Conservation (phyloP, 2,888 invertebrate species). For the Kryphioiulus occultus region DNA sequence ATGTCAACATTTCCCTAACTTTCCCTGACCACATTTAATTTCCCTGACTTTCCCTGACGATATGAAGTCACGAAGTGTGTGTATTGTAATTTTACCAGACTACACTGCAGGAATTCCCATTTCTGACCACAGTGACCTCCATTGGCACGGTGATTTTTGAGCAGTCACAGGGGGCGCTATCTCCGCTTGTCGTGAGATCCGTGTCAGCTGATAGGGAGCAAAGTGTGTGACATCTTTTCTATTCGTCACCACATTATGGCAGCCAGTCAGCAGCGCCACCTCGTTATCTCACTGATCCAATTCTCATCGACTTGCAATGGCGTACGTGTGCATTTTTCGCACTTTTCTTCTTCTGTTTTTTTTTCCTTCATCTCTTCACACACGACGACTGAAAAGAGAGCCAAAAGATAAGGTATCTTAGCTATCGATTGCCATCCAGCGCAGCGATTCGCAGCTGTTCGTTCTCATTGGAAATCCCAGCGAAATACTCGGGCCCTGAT, state of each 20-base stretch:
- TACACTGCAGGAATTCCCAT: no score
- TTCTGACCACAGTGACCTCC: no score
- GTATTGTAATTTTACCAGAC: no score
- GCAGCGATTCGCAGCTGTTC: slow-evolving; percentile 28
- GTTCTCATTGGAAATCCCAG: background rate
- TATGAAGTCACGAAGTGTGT: no score
- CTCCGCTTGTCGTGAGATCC: background rate
- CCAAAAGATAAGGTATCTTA: slow-evolving; percentile 16
- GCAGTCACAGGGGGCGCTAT: background rate
- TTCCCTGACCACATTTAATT: no score
- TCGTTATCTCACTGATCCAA: slow-evolving; percentile 18
- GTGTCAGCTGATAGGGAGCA: slow-evolving; percentile 13
- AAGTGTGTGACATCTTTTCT: slow-evolving; percentile 21
- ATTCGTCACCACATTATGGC: background rate
- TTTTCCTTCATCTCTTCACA: background rate
- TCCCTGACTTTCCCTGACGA: no score
- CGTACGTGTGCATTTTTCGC: background rate
- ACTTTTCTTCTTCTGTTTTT: background rate
- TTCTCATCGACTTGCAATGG: background rate
- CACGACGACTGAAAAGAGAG: slow-evolving; percentile 12
- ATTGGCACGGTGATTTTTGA: background rate
- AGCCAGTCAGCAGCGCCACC: background rate
- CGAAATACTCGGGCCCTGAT: background rate
- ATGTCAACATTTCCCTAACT: no score
- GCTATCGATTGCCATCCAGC: slow-evolving; percentile 28